Evolutionary conservation across 2,797 vertebrate species (phyloP), one percentile per base, ranked within the genome.

Genomic region (Sebastes iracundus): DNA sequence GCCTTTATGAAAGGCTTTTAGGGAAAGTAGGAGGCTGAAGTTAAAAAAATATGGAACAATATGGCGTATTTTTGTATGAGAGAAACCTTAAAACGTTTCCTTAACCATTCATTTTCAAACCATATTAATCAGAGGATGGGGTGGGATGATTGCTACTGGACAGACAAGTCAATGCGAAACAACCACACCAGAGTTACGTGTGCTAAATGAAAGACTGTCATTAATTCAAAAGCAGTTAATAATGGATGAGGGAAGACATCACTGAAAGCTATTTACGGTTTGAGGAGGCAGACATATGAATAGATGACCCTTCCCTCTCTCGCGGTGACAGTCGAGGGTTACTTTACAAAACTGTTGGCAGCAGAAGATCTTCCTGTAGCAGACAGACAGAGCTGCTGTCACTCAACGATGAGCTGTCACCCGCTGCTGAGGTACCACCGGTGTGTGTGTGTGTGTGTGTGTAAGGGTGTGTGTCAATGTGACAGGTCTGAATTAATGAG

Each of bases 401-500:
- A 90, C 86, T 95, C 93, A 85, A 53, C 73, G 78, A 84, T 77
- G 91, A 89, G 88, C 93, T 90, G 91, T 90, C 95, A 94, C 91
- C 91, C 89, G 87, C 72, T 70, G 61, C 62, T 32, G 81, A 85
- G 92, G 83, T 67, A 55, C 80, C 80, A 81, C 11, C 2, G 63
- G 71, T 46, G 61, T 55, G 28, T 35, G 60, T 64, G 35, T 65
- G 61, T 23, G 63, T 66, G 64, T 28, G 64, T 13, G 64, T 46
- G 42, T 46, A 46, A 46, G n/a, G 12, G 65, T 80, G 71, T 74
- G 84, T 92, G 89, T 92, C 32, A 35, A 58, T 82, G 84, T 94
- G 95, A 94, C 83, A 87, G 88, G 82, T 82, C 93, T 95, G 93
- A 93, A 90, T 95, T 96, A 96, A 95, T 89, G 90, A 95, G 91